These are phyloP conservation scores for Atherinosoma microstoma DNA, from an alignment of 2,797 vertebrate species.

Conservation along the genomic window DNA sequence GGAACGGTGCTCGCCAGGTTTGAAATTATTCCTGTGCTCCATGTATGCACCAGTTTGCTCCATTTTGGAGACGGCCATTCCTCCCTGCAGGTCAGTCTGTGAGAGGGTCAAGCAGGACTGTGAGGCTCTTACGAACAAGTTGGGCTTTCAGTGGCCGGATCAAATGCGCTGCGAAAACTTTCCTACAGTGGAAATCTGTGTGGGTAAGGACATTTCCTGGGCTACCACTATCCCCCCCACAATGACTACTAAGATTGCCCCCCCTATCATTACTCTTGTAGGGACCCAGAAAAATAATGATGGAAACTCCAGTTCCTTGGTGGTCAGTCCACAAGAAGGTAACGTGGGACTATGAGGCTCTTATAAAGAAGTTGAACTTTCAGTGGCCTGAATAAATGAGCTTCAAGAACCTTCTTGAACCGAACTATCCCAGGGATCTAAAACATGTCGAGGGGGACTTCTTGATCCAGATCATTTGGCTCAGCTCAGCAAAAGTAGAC, in stretches of 20 bases:
- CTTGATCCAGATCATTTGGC: too few species aligned
- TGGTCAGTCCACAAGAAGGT: too few species aligned
- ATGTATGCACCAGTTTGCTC: constrained; percentile 89
- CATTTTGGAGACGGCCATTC: constrained; percentile 89
- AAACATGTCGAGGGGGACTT: too few species aligned
- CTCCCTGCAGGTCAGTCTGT: constrained; percentile 92
- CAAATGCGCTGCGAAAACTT: constrained; percentile 93
- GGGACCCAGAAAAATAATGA: constrained; percentile 52
- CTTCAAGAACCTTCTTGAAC: too few species aligned
- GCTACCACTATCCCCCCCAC: constrained; percentile 76
- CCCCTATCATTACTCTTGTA: constrained; percentile 72
- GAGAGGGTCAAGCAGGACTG: constrained; percentile 94
- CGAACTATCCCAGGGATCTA: too few species aligned
- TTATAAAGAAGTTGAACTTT: too few species aligned
- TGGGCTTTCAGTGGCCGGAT: constrained; percentile 95
- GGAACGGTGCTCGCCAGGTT: constrained; percentile 92
- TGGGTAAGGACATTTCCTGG: constrained; percentile 93
- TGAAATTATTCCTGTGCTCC: constrained; percentile 88
- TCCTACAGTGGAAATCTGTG: constrained; percentile 93
- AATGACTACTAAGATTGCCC: constrained; percentile 22
- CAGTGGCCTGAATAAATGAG: too few species aligned
- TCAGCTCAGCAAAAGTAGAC: too few species aligned
- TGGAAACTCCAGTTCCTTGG: too few species aligned
- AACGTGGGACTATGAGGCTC: too few species aligned
- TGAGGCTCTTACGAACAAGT: constrained; percentile 96